phyloP scores from a whole-genome alignment of 1,140 invertebrate species.

The Tetranychus cinnabarinus region DNA sequence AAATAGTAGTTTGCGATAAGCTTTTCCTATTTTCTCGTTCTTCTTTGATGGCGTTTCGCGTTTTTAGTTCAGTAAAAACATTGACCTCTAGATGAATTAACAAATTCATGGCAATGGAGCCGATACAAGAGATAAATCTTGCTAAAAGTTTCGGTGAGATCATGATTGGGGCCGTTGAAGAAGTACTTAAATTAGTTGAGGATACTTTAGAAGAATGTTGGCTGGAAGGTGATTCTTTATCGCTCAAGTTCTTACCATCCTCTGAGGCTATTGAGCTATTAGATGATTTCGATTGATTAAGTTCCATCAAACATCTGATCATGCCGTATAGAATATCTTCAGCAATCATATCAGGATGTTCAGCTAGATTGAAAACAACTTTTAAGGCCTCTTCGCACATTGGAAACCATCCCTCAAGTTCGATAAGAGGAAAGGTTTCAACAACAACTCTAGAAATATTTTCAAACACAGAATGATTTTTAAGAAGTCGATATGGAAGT shows the following conservation, averaged over 20 bases:
- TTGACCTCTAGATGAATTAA: slow-evolving; percentile 49
- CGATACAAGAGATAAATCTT: slow-evolving; percentile 39
- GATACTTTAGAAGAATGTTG: neutral
- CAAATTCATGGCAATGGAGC: slow-evolving; percentile 44
- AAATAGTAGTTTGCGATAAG: slow-evolving; percentile 11
- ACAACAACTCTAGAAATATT: slow-evolving; percentile 24
- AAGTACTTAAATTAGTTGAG: neutral
- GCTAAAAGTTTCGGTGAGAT: slow-evolving; percentile 24
- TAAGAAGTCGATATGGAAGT: slow-evolving; percentile 22
- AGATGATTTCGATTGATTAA: neutral
- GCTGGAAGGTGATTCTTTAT: neutral
- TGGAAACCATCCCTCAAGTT: slow-evolving; percentile 29
- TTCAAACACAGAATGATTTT: slow-evolving; percentile 31
- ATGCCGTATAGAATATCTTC: slow-evolving; percentile 17
- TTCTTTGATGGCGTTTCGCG: slow-evolving; percentile 23
- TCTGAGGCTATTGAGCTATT: neutral
- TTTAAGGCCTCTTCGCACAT: slow-evolving; percentile 33
- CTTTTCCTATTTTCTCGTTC: slow-evolving; percentile 16
- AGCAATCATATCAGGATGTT: slow-evolving; percentile 26
- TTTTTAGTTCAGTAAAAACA: slow-evolving; percentile 45
- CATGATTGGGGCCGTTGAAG: neutral
- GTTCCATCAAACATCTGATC: neutral
- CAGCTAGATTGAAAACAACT: slow-evolving; percentile 30
- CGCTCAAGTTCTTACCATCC: neutral
- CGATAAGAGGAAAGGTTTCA: slow-evolving; percentile 20